These are phyloP conservation scores for Eriosoma lanigerum DNA, from an alignment of 1,140 invertebrate genomes.

Conservation along the genomic window DNA sequence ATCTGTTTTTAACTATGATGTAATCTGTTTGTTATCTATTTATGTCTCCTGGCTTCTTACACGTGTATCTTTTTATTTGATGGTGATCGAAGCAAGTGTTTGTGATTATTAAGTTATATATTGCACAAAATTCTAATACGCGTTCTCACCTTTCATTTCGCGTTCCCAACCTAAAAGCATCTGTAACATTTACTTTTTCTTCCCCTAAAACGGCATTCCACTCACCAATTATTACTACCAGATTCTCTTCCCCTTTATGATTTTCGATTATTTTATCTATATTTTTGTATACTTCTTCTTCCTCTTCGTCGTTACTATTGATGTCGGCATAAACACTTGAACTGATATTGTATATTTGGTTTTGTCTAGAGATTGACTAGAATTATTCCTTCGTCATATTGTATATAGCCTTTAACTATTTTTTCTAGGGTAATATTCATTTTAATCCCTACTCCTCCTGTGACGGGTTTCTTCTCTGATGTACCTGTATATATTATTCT, in stretches of 20 bases:
- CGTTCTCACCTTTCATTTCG: neutral
- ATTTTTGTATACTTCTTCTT: constrained; percentile 1
- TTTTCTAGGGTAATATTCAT: constrained; percentile 20
- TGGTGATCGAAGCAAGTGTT: constrained; percentile 1
- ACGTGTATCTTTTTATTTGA: neutral
- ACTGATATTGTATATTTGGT: constrained; percentile 38
- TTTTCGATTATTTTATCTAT: neutral
- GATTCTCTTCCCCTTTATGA: neutral
- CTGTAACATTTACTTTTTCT: neutral
- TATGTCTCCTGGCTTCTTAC: neutral
- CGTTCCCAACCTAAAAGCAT: neutral
- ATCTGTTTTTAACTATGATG: constrained; percentile 1
- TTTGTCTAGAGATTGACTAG: neutral
- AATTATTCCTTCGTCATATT: neutral
- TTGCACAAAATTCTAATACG: neutral
- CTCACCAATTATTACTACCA: neutral
- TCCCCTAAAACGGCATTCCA: neutral
- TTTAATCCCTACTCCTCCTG: neutral
- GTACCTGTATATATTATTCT: constrained; percentile 1
- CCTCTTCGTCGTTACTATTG: neutral
- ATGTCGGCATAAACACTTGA: constrained; percentile 40
- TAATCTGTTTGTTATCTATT: neutral
- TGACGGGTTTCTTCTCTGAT: neutral
- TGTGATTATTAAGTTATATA: neutral
- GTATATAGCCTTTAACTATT: constrained; percentile 34